Percentiles rank a stretch among this genome's conserved stretches.
Conservation (phyloP, 2,113 vertebrate genomes). For the Phyllostomus hastatus region DNA sequence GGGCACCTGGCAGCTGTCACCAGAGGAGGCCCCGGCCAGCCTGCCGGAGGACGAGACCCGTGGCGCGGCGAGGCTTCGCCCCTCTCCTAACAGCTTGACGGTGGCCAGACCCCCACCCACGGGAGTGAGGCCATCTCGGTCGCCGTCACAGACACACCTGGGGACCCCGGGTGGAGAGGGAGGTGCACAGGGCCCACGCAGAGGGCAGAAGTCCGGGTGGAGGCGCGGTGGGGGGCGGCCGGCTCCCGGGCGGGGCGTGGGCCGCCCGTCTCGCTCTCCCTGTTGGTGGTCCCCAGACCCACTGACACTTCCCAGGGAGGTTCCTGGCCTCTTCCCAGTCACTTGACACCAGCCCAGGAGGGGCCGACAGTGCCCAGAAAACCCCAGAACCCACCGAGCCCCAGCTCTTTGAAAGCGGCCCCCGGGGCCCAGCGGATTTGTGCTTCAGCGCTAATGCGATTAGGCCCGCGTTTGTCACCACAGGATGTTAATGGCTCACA, state of each 20-base stretch:
- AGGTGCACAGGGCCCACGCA: fast-evolving
- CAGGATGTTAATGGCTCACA: constrained; percentile 81
- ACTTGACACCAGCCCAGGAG: constrained; percentile 60
- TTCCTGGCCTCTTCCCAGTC: background rate
- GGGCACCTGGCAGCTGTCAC: background rate
- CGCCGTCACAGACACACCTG: fast-evolving
- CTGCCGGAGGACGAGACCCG: fast-evolving
- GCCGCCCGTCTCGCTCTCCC: background rate
- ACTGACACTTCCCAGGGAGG: background rate
- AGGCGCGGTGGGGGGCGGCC: background rate
- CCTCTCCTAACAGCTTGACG: background rate
- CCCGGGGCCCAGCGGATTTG: constrained; percentile 77
- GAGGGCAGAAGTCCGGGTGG: background rate
- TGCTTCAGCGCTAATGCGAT: constrained; percentile 84
- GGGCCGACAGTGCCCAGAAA: constrained; percentile 71
- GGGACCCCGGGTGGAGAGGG: background rate
- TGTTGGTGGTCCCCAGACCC: fast-evolving
- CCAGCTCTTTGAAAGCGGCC: constrained; percentile 77
- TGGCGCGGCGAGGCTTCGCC: fast-evolving
- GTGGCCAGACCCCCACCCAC: fast-evolving
- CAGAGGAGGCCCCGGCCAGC: background rate
- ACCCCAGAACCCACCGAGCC: constrained; percentile 53
- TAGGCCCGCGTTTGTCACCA: constrained; percentile 76
- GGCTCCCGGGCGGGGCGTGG: background rate
- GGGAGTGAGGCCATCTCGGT: fast-evolving